Base-by-base conservation (phyloP, 1,140 invertebrate genomes). In the Caenorhabditis inopinata region DNA sequence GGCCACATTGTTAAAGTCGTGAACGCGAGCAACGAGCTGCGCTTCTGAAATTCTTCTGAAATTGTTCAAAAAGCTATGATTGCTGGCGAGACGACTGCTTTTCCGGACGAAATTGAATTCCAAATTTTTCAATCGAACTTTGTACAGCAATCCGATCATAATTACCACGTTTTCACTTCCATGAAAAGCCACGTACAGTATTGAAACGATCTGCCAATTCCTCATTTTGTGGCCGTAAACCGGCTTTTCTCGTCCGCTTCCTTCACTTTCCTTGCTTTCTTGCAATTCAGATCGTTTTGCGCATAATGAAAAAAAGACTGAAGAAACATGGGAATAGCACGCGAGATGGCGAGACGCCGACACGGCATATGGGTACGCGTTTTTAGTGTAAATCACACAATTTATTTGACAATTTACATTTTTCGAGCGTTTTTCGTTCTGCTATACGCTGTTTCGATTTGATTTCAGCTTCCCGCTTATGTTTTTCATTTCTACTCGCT, bases 151-250 rank as follows among this genome's bases (percentile, higher is more conserved):
- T 48, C 23, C 23, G 2, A 48, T 48, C 47, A 48, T n/a, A n/a
- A n/a, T n/a, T 48, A n/a, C 12, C n/a, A n/a, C 6, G 23, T 18
- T 3, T 48, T 48, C 42, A 45, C 16, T 45, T 45, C 42, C 9
- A 45, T 12, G 42, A 45, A 45, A 45, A 45, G 16, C 42, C 16
- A 16, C 9, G 42, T 45, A 45, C 9, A 45, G 16, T 45, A 16
- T 45, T 12, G 9, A 45, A 12, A 45, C 16, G 16, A 12, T 45
- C 9, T 16, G 16, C 9, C 9, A 12, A 45, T 16, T 9, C 42
- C 32, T 68, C 58, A 68, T 68, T 68, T 68, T 68, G 32, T 42
- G 38, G 35, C 38, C 32, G 9, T 18, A 68, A 68, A 38, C 58
- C 32, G 29, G 32, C 32, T 68, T 42, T 29, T 9, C 16, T 16